Conservation (phyloP, 1,140 invertebrate genomes). For the Lithobius niger region DNA sequence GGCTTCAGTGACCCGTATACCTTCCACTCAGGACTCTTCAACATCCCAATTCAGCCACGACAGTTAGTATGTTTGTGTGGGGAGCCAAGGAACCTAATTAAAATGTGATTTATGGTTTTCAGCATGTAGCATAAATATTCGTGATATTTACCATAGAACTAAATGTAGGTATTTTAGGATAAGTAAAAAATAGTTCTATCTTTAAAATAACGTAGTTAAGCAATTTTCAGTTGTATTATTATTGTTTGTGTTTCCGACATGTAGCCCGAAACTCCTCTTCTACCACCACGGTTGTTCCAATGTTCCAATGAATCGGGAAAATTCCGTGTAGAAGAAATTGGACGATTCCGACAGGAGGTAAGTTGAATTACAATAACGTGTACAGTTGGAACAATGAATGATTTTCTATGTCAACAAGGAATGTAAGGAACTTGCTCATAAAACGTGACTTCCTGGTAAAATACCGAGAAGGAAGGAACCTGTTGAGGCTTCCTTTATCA, state of each 20-base stretch:
- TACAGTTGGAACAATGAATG: neutral
- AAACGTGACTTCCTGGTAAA: slow-evolving; percentile 34
- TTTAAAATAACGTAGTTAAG: too few relatives aligned
- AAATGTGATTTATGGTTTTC: slow-evolving; percentile 1
- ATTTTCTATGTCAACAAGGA: neutral
- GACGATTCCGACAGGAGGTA: slow-evolving; percentile 40
- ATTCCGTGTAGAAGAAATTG: slow-evolving; percentile 52
- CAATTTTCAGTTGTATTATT: neutral
- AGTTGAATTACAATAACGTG: too few relatives aligned
- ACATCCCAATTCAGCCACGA: too few relatives aligned
- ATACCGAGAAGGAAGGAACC: too few relatives aligned
- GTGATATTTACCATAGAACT: too few relatives aligned
- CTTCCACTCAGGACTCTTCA: too few relatives aligned
- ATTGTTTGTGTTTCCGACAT: neutral
- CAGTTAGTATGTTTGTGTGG: too few relatives aligned
- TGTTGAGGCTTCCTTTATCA: too few relatives aligned
- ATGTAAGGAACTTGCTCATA: neutral
- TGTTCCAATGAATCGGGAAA: slow-evolving; percentile 41
- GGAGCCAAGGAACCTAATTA: neutral
- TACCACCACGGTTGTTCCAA: slow-evolving; percentile 46
- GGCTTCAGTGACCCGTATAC: too few relatives aligned
- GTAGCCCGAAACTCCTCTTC: slow-evolving; percentile 25
- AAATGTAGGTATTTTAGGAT: too few relatives aligned
- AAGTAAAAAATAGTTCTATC: too few relatives aligned
- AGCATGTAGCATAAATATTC: too few relatives aligned